Percentiles rank a stretch among this genome's conserved stretches.
Evolutionary conservation across 2,888 invertebrate genomes (phyloP).

Genomic region (Drosophila borborema): DNA sequence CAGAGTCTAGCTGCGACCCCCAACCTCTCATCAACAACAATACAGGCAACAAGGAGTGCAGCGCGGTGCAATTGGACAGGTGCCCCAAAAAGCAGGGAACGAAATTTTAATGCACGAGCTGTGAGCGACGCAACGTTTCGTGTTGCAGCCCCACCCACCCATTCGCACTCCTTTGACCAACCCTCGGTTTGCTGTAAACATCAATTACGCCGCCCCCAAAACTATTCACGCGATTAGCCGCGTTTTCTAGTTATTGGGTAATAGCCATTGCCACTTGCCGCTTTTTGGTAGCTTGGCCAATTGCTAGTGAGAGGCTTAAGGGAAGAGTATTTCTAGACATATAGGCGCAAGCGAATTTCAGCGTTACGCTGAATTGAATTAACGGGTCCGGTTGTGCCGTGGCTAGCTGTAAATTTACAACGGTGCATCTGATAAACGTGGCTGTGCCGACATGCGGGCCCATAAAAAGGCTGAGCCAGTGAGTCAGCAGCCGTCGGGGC

Average conservation of each 20-base stretch:
- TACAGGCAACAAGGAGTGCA: conserved; percentile 3
- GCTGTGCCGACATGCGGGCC: conserved; percentile 55
- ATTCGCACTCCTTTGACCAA: not conserved
- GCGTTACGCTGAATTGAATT: conserved; percentile 76
- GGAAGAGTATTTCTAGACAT: conserved; percentile 18
- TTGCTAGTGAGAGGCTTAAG: conserved; percentile 2
- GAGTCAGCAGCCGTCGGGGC: conserved; percentile 51
- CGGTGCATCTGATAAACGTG: conserved; percentile 78
- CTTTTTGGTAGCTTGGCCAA: conserved; percentile 17
- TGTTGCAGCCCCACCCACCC: not conserved
- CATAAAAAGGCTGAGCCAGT: conserved; percentile 62
- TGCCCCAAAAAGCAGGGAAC: conserved; percentile 64
- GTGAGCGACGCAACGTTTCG: conserved; percentile 22
- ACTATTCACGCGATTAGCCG: conserved; percentile 81
- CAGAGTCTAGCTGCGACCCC: not conserved
- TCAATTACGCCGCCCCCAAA: conserved; percentile 76
- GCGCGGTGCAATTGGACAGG: conserved; percentile 24
- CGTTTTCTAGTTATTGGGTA: conserved; percentile 75
- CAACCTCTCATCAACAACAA: conserved; percentile 9
- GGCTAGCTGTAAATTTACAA: conserved; percentile 70
- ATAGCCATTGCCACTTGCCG: conserved; percentile 55
- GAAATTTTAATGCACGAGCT: conserved; percentile 66
- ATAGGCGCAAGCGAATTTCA: conserved; percentile 39
- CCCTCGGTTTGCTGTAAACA: conserved; percentile 67
- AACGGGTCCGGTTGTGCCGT: conserved; percentile 67